Evolutionary conservation across 1,140 invertebrate species (phyloP), one percentile per base, ranked within the genome.

Genomic region (Sycophila sp.): DNA sequence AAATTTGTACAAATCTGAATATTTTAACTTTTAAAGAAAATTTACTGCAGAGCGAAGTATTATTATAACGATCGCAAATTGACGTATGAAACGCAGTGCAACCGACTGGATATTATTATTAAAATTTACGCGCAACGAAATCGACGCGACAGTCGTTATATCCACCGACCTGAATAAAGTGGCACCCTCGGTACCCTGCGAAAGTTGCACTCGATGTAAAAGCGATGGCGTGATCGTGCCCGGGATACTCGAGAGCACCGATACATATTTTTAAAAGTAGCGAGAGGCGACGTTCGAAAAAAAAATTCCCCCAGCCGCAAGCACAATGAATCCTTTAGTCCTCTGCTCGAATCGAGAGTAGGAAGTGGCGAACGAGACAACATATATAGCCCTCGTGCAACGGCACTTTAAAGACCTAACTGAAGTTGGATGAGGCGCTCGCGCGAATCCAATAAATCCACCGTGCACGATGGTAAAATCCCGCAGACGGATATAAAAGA

Each of bases 391-490:
- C n/a, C n/a, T n/a, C n/a, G n/a, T n/a, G 47, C 47, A 4, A 11
- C 11, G 11, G n/a, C 26, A 42, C 63, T 56, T 42, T 42, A 30
- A 49, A 58, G 38, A 34, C 19, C 30, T 45, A 45, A 26, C 58
- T 32, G 7, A 45, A 42, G 58, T 60, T 49, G 53, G 30, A 58
- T 67, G 40, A 49, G 40, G 2, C 32, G 47, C 38, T n/a, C n/a
- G 51, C 38, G 17, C 13, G 17, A n/a, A 22, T 5, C 34, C 56
- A 30, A 69, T 69, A 69, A 62, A 69, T 69, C 56, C 58, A 28
- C 17, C 38, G 19, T 2, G 22, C 1, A 34, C 30, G 8, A 53
- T 60, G 13, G 45, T n/a, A 69, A 69, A 69, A 51, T 64, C 60
- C 40, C 26, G n/a, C 26, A 26, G 51, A 10, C 15, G 51, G 17